Conservation (phyloP, 2,888 invertebrate species). For the Nephrocerus scutellatus region DNA sequence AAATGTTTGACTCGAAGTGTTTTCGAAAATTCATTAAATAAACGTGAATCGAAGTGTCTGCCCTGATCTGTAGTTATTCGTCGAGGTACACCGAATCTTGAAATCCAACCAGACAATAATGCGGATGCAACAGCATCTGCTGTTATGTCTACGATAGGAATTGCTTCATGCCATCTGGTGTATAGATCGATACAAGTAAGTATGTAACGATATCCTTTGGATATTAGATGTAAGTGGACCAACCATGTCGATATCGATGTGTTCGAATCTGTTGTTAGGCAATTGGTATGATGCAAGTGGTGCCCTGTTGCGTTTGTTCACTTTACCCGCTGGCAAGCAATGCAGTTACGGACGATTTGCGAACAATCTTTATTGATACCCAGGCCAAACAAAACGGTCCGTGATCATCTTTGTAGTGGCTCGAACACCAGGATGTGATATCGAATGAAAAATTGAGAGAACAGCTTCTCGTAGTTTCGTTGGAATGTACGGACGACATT, state of each 20-base stretch:
- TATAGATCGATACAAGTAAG: conserved; percentile 8
- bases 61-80: conserved; percentile 18
- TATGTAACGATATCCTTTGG: neutral
- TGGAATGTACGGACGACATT: too few species aligned
- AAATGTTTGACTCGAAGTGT: conserved; percentile 5
- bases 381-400: too few species aligned
- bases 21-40: conserved; percentile 11
- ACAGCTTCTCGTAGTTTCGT: too few species aligned
- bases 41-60: conserved; percentile 13
- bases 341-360: too few species aligned
- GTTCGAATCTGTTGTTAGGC: too few species aligned
- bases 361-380: too few species aligned
- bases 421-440: too few species aligned
- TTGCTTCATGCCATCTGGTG: conserved; percentile 5
- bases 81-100: conserved; percentile 15
- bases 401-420: too few species aligned
- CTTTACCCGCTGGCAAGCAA: too few species aligned
- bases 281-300: too few species aligned
- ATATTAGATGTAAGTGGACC: conserved; percentile 2
- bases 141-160: neutral
- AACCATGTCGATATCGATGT: conserved; percentile 5
- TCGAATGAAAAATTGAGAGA: too few species aligned
- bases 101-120: conserved; percentile 12
- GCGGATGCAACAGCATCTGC: neutral
- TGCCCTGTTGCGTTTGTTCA: too few species aligned